Conservation (phyloP, 2,113 vertebrate genomes). For the Syngnathus floridae region DNA sequence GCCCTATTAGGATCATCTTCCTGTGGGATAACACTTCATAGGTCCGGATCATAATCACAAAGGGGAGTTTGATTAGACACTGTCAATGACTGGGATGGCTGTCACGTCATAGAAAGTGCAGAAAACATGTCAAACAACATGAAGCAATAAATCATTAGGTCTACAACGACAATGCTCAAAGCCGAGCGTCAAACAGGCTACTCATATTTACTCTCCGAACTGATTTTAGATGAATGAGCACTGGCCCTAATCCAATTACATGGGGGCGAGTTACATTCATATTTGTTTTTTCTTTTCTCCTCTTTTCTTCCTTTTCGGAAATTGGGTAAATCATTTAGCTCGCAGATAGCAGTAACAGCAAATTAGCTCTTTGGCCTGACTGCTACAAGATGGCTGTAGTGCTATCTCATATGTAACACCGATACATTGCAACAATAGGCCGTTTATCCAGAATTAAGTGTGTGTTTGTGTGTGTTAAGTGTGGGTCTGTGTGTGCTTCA, state of each 20-base stretch:
- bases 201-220: conserved; percentile 86
- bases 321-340: conserved; percentile 84
- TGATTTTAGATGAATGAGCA: conserved; percentile 97
- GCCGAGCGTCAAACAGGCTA: conserved; percentile 73
- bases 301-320: conserved; percentile 59
- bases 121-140: conserved; percentile 79
- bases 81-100: conserved; percentile 57
- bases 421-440: conserved; percentile 34
- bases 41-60: conserved; percentile 32
- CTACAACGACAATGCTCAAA: conserved; percentile 77
- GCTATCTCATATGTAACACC: conserved; percentile 42
- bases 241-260: conserved; percentile 95
- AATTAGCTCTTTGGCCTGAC: conserved; percentile 75
- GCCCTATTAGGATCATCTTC: conserved; percentile 20
- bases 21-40: conserved; percentile 7
- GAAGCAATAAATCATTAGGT: conserved; percentile 81
- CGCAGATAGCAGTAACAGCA: conserved; percentile 77
- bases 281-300: conserved; percentile 3
- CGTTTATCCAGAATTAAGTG: conserved; percentile 31
- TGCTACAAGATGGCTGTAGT: conserved; percentile 40
- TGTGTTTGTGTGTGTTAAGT: conserved; percentile 8
- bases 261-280: conserved; percentile 68
- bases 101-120: conserved; percentile 72
- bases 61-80: conserved; percentile 65
- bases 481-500: conserved; percentile 40